These are phyloP conservation scores for Gasteruption jaculator DNA, from an alignment of 2,888 invertebrate species.

Conservation along the genomic window DNA sequence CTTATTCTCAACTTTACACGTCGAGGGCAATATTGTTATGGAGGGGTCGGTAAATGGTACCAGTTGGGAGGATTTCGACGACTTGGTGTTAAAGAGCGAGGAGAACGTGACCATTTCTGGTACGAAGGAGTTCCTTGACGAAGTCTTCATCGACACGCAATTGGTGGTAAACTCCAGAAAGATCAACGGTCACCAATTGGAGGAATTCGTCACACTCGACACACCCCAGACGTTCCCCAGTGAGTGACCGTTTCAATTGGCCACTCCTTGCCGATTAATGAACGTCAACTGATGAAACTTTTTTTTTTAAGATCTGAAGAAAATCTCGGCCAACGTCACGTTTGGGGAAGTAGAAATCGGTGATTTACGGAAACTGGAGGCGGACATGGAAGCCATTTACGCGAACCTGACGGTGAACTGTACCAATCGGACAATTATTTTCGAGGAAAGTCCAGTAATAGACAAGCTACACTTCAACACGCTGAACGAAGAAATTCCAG, in stretches of 20 bases:
- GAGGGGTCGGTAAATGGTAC: constrained; percentile 49
- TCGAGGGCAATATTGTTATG: constrained; percentile 54
- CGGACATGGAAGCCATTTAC: constrained; percentile 17
- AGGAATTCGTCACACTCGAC: constrained; percentile 53
- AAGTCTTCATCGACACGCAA: constrained; percentile 39
- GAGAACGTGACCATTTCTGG: constrained; percentile 47
- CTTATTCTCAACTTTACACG: constrained; percentile 53
- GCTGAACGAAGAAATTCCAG: constrained; percentile 26
- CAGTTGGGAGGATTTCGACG: constrained; percentile 48
- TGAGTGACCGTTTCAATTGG: no score
- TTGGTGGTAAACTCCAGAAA: constrained; percentile 42
- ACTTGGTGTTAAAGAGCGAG: constrained; percentile 53
- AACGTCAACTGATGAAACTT: no score
- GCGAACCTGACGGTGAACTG: constrained; percentile 19
- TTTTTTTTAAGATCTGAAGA: constrained; percentile 30
- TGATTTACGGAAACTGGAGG: constrained; percentile 23
- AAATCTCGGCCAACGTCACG: constrained; percentile 29
- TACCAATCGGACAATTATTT: constrained; percentile 25
- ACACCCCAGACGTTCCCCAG: constrained; percentile 52
- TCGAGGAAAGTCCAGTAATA: constrained; percentile 26
- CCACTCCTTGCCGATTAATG: no score
- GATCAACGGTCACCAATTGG: constrained; percentile 52
- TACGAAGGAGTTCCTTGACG: constrained; percentile 51
- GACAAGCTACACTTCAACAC: constrained; percentile 27
- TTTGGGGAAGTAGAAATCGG: constrained; percentile 27